A percentile compares a stretch with the other conserved stretches of the same genome.
Conservation (phyloP, 1,140 invertebrate species). For the Agrilus planipennis region DNA sequence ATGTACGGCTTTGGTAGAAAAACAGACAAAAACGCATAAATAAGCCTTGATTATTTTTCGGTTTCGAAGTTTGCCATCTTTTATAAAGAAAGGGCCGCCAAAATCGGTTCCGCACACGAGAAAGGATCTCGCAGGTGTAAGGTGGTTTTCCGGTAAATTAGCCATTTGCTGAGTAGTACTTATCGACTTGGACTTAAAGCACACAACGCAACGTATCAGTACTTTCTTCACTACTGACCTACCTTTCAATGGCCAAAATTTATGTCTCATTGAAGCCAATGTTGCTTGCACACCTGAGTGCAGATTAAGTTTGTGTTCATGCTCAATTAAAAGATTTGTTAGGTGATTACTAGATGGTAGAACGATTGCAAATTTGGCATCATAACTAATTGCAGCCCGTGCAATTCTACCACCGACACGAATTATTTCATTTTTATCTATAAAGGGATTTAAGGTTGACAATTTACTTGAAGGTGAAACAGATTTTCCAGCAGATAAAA, state of each 20-base stretch:
- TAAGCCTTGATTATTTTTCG: slow-evolving; percentile 16
- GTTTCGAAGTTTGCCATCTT: slow-evolving; percentile 11
- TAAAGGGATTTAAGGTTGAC: slow-evolving; percentile 13
- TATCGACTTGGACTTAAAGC: slow-evolving; percentile 15
- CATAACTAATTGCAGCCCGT: slow-evolving; percentile 10
- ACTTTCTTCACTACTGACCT: slow-evolving; percentile 11
- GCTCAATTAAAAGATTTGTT: slow-evolving; percentile 16
- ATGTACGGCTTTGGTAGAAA: slow-evolving; percentile 18
- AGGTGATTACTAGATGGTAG: slow-evolving; percentile 15
- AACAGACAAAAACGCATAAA: slow-evolving; percentile 20
- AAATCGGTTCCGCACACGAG: slow-evolving; percentile 30
- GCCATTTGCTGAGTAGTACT: slow-evolving; percentile 22
- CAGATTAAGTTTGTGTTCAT: slow-evolving; percentile 16
- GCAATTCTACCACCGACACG: slow-evolving; percentile 19
- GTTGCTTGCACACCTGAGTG: slow-evolving; percentile 20
- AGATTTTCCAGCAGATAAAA: slow-evolving; percentile 2
- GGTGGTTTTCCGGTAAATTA: slow-evolving; percentile 13
- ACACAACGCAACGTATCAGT: slow-evolving; percentile 20
- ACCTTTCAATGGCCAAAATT: slow-evolving; percentile 12
- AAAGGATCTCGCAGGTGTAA: slow-evolving; percentile 23
- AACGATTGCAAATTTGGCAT: slow-evolving; percentile 18
- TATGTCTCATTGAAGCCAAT: slow-evolving; percentile 5
- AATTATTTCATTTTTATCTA: slow-evolving; percentile 17
- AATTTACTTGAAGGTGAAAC: slow-evolving; percentile 11
- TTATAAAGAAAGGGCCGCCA: slow-evolving; percentile 28